These are phyloP conservation scores for Onychostoma macrolepis DNA, from an alignment of 2,113 vertebrate genomes.

Conservation along the genomic window DNA sequence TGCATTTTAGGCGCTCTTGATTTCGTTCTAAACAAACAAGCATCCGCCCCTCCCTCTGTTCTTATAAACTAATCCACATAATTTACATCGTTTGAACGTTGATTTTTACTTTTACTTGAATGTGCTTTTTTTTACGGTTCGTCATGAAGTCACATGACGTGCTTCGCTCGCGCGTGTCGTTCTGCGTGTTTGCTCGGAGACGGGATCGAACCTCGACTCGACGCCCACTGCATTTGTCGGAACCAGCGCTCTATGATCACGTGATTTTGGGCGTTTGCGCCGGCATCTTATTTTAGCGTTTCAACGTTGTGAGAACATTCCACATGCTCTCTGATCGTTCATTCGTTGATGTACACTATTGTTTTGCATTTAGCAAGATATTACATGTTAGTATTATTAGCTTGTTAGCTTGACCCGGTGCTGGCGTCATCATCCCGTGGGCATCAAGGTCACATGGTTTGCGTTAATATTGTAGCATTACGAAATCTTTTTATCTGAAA, in stretches of 20 bases:
- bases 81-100: slow-evolving; percentile 61
- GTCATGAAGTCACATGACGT: slow-evolving; percentile 5
- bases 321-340: background rate
- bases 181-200: slow-evolving; percentile 16
- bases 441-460: background rate
- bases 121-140: slow-evolving; percentile 44
- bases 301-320: background rate
- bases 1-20: slow-evolving; percentile 38
- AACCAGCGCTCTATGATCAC: background rate
- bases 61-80: slow-evolving; percentile 61
- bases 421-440: background rate
- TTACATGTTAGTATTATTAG: background rate
- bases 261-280: background rate
- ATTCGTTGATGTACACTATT: background rate
- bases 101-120: slow-evolving; percentile 48
- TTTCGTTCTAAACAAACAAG: background rate
- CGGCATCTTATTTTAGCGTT: background rate
- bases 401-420: background rate
- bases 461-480: background rate
- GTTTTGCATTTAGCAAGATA: background rate
- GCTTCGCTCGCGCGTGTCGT: background rate
- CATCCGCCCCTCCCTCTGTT: slow-evolving; percentile 32
- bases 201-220: background rate
- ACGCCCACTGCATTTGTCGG: background rate
- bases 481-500: background rate